phyloP scores from a whole-genome alignment of 2,113 vertebrate species.

The chimpanzee (Pan troglodytes) region DNA sequence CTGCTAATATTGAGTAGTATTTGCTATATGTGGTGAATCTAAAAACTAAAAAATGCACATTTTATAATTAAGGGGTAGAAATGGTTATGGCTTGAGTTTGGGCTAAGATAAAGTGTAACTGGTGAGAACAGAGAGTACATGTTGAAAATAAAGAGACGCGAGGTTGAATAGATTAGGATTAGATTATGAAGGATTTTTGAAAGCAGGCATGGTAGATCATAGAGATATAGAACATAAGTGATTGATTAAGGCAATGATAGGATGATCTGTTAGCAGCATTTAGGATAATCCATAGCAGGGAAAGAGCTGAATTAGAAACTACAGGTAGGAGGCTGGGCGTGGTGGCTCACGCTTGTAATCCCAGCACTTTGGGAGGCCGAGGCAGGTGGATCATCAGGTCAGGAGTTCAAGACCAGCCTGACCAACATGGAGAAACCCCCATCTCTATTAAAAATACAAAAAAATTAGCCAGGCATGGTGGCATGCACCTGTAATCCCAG shows the following conservation, averaged over 20 bases:
- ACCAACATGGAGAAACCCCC: no score
- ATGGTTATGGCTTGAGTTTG: not conserved
- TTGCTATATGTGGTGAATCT: not conserved
- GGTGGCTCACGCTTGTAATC: no score
- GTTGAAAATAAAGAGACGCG: not conserved
- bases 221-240: not conserved
- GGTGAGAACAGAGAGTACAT: not conserved
- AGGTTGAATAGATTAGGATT: not conserved
- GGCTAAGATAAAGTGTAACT: not conserved
- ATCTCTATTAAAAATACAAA: no score
- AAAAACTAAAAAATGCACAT: not conserved
- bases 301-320: not conserved
- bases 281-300: not conserved
- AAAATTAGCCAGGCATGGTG: no score
- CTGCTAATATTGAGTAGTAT: not conserved
- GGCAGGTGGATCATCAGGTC: no score
- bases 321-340: not conserved
- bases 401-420: no score
- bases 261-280: not conserved
- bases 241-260: not conserved
- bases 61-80: not conserved
- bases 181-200: not conserved
- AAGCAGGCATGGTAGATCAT: not conserved
- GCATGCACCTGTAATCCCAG: no score
- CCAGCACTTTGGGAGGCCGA: no score